Conservation (phyloP, 1,140 invertebrate genomes). For the Mamestra configurata region DNA sequence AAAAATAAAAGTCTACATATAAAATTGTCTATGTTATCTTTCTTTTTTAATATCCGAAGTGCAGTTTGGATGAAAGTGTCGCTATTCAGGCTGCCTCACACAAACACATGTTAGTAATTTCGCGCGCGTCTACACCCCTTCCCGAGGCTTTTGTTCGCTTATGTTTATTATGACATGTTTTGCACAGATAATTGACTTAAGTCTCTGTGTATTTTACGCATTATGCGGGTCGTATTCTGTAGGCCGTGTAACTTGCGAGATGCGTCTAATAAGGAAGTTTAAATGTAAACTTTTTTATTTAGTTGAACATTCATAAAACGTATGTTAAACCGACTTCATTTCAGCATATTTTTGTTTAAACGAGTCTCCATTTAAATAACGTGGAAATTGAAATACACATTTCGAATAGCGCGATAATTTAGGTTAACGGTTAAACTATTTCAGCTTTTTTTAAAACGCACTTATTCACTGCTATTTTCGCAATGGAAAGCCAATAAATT, state of each 20-base stretch:
- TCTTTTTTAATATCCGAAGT: conserved; percentile 32
- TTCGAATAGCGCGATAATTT: neutral
- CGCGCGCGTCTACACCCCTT: conserved; percentile 4
- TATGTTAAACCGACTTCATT: no score
- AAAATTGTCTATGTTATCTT: conserved; percentile 14
- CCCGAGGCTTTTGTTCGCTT: conserved; percentile 32
- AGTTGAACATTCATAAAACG: neutral
- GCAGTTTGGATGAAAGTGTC: conserved; percentile 36
- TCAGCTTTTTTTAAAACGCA: no score
- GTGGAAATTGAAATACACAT: neutral
- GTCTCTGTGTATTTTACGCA: conserved; percentile 42
- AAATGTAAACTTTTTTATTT: neutral
- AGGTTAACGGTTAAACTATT: no score
- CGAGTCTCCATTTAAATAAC: neutral
- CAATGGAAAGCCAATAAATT: no score
- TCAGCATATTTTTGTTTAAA: neutral
- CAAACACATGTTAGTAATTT: conserved; percentile 38
- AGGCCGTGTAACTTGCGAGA: neutral
- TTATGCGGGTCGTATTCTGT: conserved; percentile 41
- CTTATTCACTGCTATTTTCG: no score
- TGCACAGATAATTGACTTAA: conserved; percentile 58
- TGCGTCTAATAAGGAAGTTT: conserved; percentile 25
- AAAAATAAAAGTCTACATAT: neutral
- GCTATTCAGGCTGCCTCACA: conserved; percentile 20
- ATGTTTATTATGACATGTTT: conserved; percentile 51